Evolutionary conservation across 2,888 invertebrate species (phyloP).

Genomic region (Mythimna lalbum): DNA sequence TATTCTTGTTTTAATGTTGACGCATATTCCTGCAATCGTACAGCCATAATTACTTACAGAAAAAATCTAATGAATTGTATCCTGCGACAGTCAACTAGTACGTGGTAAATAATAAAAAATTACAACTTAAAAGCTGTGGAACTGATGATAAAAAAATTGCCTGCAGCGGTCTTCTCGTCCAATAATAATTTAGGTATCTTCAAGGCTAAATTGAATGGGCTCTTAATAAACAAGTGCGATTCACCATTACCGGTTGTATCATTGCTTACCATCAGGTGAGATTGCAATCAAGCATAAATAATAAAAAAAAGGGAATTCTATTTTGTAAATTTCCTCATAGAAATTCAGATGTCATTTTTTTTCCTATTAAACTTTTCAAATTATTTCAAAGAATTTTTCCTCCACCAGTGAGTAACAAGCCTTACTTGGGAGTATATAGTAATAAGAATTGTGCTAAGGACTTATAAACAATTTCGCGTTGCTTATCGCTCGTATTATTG

Average conservation of each 20-base stretch:
- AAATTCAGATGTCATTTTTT: background rate
- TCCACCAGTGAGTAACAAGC: slow-evolving; percentile 30
- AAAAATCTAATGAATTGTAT: too few species aligned
- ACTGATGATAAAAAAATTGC: background rate
- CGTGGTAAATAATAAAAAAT: background rate
- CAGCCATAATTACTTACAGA: background rate
- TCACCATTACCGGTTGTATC: too few species aligned
- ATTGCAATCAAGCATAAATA: background rate
- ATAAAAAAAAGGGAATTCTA: too few species aligned
- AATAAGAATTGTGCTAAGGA: slow-evolving; percentile 59
- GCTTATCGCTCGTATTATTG: slow-evolving; percentile 59
- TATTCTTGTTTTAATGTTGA: background rate
- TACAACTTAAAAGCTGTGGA: background rate
- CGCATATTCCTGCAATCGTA: background rate
- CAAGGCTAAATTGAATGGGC: too few species aligned
- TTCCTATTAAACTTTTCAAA: background rate
- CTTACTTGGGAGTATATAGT: too few species aligned
- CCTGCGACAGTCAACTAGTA: background rate
- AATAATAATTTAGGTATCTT: too few species aligned
- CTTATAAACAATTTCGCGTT: slow-evolving; percentile 59
- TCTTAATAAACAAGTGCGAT: too few species aligned
- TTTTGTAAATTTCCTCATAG: background rate
- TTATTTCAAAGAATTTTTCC: background rate
- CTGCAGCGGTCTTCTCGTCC: background rate
- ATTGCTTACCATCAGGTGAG: too few species aligned